Evolutionary conservation across 2,113 vertebrate species (phyloP), one percentile per base, ranked within the genome.

Genomic region (Engraulis encrasicolus): DNA sequence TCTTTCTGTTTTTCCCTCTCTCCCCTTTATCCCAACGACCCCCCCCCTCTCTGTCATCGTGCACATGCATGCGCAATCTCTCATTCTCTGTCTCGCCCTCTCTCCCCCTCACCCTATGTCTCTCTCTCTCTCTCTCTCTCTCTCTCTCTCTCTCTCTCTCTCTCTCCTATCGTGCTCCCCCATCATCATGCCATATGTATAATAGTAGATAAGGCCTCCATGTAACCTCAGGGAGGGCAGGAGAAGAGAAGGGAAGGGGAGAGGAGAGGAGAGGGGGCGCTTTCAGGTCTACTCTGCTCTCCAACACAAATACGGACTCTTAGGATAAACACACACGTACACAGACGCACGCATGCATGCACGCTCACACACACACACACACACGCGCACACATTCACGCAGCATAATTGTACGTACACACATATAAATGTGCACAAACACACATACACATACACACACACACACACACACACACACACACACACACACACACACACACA

Each of bases 401-500:
- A 66, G 23, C 11, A n/a, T 3, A 5, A 9, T 9, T 66, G 23
- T 66, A 14, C 31, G 58, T 27, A 66, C 23, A 66, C n/a, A 23
- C 23, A 31, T 23, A 27, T 66, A 58, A 7, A 23, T n/a, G 9
- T 58, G 20, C 20, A 20, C 6, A n/a, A 58, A 3, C 54, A 58
- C 54, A 19, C 19, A 20, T 6, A 66, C 40, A 45, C 4, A 3
- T 45, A 9, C 40, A 23, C 23, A 66, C 58, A 66, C 58, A 31
- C 58, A 66, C 19, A 61, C n/a, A 61, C 54, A 61, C 6, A 61
- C 54, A 61, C 54, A 61, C 54, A 61, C 52, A 58, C 52, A 58
- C 52, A 58, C 54, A 58, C 54, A 58, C 20, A 58, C 20, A 58
- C 5, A 23, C 54, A 58, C 54, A 23, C 54, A 27, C n/a, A 23